phyloP scores from a whole-genome alignment of 2,888 invertebrate genomes.

The Oegoconia quadripuncta region DNA sequence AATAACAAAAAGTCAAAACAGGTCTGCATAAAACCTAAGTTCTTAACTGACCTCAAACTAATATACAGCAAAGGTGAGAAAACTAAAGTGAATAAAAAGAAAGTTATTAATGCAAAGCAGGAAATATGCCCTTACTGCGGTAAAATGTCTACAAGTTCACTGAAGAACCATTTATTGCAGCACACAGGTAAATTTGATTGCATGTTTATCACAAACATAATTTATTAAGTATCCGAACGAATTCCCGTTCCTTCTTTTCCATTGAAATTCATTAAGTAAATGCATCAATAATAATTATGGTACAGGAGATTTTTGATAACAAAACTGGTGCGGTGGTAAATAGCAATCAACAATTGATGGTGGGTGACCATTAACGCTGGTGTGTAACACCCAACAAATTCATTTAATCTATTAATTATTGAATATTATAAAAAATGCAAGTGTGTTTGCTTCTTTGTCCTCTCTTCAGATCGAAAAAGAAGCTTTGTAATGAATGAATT shows the following conservation, averaged over 20 bases:
- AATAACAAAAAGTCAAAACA: constrained; percentile 2
- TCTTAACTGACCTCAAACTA: constrained; percentile 36
- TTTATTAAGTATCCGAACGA: constrained; percentile 2
- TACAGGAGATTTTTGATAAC: no score
- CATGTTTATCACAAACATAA: neutral
- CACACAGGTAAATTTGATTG: constrained; percentile 44
- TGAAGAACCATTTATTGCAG: constrained; percentile 38
- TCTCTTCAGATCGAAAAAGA: no score
- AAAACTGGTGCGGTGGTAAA: no score
- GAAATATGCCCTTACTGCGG: constrained; percentile 54
- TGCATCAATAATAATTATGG: no score
- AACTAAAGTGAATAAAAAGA: constrained; percentile 14
- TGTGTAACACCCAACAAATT: no score
- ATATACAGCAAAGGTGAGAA: constrained; percentile 14
- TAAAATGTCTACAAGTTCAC: constrained; percentile 28
- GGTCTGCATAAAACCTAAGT: constrained; percentile 41
- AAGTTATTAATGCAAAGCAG: constrained; percentile 8
- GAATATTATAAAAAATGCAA: no score
- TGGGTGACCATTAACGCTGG: no score
- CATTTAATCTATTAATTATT: no score
- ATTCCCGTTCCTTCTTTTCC: no score
- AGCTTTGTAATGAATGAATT: neutral
- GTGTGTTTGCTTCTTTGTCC: no score
- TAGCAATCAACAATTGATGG: no score
- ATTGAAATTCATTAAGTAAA: no score